These are phyloP conservation scores for Leptobrachium ailaonicum DNA, from an alignment of 2,113 vertebrate genomes.

Conservation along the genomic window DNA sequence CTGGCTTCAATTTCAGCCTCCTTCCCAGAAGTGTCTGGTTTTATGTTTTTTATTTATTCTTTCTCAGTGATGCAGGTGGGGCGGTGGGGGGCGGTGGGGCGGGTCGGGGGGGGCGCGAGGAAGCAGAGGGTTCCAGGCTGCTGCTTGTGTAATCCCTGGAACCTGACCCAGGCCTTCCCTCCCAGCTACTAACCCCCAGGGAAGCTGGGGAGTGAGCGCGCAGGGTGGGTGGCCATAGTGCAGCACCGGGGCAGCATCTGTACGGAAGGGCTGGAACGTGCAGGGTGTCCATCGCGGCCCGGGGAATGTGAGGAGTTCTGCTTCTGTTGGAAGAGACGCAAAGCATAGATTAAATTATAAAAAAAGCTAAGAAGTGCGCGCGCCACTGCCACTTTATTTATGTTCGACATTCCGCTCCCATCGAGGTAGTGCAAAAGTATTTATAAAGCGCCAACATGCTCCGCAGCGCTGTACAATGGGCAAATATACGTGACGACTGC, in stretches of 20 bases:
- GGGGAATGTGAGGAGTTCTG: conserved; percentile 8
- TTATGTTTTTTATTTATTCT: neutral
- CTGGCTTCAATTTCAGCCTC: conserved; percentile 33
- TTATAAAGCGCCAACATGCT: too few relatives aligned
- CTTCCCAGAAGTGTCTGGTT: conserved; percentile 50
- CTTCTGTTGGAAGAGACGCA: neutral
- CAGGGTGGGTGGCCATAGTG: conserved; percentile 58
- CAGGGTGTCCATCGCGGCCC: neutral
- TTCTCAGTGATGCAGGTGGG: conserved; percentile 9
- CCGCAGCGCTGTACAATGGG: too few relatives aligned
- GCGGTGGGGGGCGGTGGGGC: too few relatives aligned
- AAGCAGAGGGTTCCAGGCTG: conserved; percentile 46
- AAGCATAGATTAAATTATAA: neutral
- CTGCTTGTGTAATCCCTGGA: conserved; percentile 47
- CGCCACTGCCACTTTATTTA: too few relatives aligned
- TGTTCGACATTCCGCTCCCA: too few relatives aligned
- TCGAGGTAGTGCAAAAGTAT: too few relatives aligned
- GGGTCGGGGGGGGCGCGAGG: conserved; percentile 5
- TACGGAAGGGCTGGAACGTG: conserved; percentile 17
- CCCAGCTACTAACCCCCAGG: conserved; percentile 39
- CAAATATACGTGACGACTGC: neutral
- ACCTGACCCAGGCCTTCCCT: conserved; percentile 47
- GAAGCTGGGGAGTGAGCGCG: conserved; percentile 48
- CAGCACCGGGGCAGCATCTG: conserved; percentile 15
- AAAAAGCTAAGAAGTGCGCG: too few relatives aligned